Base-by-base conservation (phyloP, 2,888 invertebrate genomes). In the Zaprionus lineosus region DNA sequence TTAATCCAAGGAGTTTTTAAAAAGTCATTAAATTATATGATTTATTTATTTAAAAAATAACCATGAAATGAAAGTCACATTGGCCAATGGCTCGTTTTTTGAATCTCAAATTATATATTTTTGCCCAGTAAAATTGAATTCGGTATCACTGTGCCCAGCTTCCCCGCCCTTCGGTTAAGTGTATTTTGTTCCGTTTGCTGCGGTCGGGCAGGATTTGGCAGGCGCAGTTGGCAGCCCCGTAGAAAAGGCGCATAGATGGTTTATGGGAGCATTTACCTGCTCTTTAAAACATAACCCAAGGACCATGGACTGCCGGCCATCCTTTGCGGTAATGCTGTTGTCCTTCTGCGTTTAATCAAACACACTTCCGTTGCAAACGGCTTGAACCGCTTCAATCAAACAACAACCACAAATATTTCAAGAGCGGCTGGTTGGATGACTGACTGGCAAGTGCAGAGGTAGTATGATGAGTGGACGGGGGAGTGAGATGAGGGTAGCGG, bases 321-420 rank as follows among this genome's bases (percentile, higher is more conserved):
- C 48, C 65, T 57, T 47, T 43, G 41, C 53, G 14, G 47, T 51
- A 55, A 55, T 60, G 28, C 40, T 51, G 70, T 60, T 84, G 79
- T 84, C 74, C 71, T 82, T 83, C 57, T 71, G 76, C 81, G 84
- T 85, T 78, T 85, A 78, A 78, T 78, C 78, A 78, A 78, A 78
- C 86, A 83, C 84, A 78, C 78, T 78, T 78, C 78, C 78, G 86
- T 67, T 83, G 86, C 84, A 71, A 78, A 83, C 78, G 84, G 81
- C 78, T 78, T 85, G 78, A 78, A 85, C 76, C 58, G 84, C 78
- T 78, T 85, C 78, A 78, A 78, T 79, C 78, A 85, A 78, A 83
- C 81, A 78, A 79, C 78, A 85, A 85, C 78, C 78, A 83, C 78
- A 78, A 73, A 78, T 83, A 83, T 85, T 85, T 78, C 86, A 78